Conservation (phyloP, 2,888 invertebrate genomes). For the Dexiosoma caninum region DNA sequence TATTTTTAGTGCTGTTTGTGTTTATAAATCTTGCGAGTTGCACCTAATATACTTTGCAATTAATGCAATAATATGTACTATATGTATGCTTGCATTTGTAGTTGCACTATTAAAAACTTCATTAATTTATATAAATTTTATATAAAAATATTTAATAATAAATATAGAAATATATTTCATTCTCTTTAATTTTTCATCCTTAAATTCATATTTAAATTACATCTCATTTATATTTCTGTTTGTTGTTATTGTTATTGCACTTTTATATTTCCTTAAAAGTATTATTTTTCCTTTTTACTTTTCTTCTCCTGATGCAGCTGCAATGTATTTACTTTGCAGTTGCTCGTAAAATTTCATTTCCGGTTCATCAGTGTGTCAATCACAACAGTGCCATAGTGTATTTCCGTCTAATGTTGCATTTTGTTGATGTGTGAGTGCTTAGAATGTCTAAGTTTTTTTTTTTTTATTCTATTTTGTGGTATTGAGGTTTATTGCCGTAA, state of each 20-base stretch:
- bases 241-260: neutral
- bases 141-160: no score
- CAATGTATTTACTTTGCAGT: constrained; percentile 13
- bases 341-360: constrained; percentile 58
- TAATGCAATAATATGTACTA: no score
- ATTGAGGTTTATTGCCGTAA: neutral
- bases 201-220: neutral
- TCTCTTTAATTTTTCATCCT: neutral
- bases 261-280: constrained; percentile 1
- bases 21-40: no score
- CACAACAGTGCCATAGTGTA: constrained; percentile 55
- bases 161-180: no score
- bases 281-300: neutral
- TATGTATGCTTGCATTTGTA: no score
- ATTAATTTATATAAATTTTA: no score
- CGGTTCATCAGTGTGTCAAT: constrained; percentile 61
- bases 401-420: constrained; percentile 51
- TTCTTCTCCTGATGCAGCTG: neutral
- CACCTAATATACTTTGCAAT: no score
- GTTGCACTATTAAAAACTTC: no score
- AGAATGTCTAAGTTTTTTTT: neutral
- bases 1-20: no score
- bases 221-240: neutral
- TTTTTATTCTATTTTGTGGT: neutral
- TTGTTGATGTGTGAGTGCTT: constrained; percentile 13